Evolutionary conservation across 2,113 vertebrate species (phyloP).

Genomic region (Lepus europaeus): DNA sequence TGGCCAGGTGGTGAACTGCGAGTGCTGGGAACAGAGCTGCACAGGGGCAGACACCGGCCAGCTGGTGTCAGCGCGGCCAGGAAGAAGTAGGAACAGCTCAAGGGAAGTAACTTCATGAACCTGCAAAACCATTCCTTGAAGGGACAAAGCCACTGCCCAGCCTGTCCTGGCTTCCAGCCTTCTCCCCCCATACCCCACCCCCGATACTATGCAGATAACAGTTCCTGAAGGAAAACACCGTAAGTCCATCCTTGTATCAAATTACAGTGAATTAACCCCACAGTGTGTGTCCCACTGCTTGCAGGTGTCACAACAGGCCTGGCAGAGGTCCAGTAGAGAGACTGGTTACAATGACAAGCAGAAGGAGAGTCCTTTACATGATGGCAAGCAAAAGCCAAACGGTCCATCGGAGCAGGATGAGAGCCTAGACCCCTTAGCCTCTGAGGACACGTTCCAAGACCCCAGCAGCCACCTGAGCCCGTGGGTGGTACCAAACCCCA

Average conservation of each 20-base stretch:
- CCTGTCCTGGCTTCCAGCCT: not conserved
- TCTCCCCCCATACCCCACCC: not conserved
- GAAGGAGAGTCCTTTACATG: not conserved
- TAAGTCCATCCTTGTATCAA: not conserved
- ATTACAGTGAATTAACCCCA: not conserved
- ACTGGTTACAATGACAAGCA: slow-evolving; percentile 1
- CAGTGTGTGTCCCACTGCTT: not conserved
- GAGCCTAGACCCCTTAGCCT: not conserved
- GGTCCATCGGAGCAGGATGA: not conserved
- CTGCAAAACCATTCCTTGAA: not conserved
- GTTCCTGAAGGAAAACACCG: not conserved
- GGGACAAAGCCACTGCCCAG: not conserved
- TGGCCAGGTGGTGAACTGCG: not conserved
- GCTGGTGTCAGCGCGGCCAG: not conserved
- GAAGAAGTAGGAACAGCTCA: not conserved
- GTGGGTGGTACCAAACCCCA: too few relatives aligned
- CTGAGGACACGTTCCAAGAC: too few relatives aligned
- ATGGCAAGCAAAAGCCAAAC: not conserved
- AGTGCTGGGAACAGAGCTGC: not conserved
- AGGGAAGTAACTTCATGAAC: not conserved
- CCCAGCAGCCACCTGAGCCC: too few relatives aligned
- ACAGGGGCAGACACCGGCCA: not conserved
- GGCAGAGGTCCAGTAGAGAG: not conserved
- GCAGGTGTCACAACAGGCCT: not conserved
- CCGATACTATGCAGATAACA: not conserved